Evolutionary conservation across 2,888 invertebrate genomes (phyloP).

Genomic region (Deilephila porcellus): DNA sequence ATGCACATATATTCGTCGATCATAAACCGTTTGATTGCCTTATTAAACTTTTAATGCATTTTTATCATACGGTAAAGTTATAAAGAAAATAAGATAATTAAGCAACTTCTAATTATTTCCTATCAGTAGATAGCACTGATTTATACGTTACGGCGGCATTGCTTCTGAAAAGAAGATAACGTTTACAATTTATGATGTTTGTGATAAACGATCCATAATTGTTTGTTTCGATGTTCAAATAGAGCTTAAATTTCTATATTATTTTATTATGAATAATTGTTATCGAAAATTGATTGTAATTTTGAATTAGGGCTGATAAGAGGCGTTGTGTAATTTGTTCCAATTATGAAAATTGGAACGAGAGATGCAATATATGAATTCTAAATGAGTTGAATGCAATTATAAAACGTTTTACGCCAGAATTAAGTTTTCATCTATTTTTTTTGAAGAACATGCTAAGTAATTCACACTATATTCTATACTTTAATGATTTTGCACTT

Average conservation of each 20-base stretch:
- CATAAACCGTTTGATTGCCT: conserved; percentile 30
- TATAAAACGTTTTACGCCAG: too few relatives aligned
- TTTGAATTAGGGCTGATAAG: conserved; percentile 29
- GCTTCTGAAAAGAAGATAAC: conserved; percentile 64
- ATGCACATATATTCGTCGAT: conserved; percentile 7
- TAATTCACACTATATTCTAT: too few relatives aligned
- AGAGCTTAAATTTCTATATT: conserved; percentile 31
- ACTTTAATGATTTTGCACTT: background rate
- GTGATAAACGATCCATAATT: conserved; percentile 55
- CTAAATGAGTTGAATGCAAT: too few relatives aligned
- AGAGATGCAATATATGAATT: too few relatives aligned
- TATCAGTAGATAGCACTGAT: conserved; percentile 76
- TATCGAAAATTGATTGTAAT: conserved; percentile 46
- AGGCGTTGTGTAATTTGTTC: background rate
- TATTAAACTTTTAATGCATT: conserved; percentile 35
- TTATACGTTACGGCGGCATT: conserved; percentile 63
- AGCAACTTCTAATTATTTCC: conserved; percentile 78
- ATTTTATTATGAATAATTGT: conserved; percentile 48
- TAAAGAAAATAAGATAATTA: conserved; percentile 69
- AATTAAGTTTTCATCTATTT: too few relatives aligned
- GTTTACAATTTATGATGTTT: conserved; percentile 71
- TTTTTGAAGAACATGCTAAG: too few relatives aligned
- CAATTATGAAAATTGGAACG: background rate
- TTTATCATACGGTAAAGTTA: conserved; percentile 31
- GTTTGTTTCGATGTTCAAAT: conserved; percentile 39